Evolutionary conservation across 2,797 vertebrate genomes (phyloP), one percentile per base, ranked within the genome.

Genomic region (Pseudomugil tenellus): DNA sequence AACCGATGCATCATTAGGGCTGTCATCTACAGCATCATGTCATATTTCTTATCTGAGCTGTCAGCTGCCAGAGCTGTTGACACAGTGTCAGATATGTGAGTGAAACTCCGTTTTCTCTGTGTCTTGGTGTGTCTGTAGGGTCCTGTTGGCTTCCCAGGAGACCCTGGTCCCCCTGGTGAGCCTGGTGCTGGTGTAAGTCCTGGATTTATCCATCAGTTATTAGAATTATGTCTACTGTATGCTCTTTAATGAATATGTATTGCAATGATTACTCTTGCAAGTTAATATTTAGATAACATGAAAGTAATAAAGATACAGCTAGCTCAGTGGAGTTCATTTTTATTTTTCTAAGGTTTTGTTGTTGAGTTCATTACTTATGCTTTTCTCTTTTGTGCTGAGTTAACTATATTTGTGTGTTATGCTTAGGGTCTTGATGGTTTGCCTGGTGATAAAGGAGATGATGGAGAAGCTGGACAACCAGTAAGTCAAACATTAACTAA

Each of bases 141-240:
- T 64, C 98, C 97, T 12, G 96, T 96, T 59, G 98, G 98, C 49
- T 99, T 99, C 92, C 97, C 98, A 71, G 98, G 98, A 94, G 98
- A 99, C 88, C 95, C 97, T n/a, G 98, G 98, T 77, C 97, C 98
- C 25, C 96, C 98, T 76, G 98, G 98, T 53, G 98, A 99, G 81
- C 92, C 98, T 60, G 98, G 98, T 37, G 94, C 94, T 79, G 92
- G 88, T 89, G 98, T 99, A 95, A 97, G 98, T 98, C 79, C 9
- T 76, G 12, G 25, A 67, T 64, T 74, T 69, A 67, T 70, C n/a
- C 41, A 25, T 70, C 11, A n/a, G 6, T 63, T 31, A 51, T 25
- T 41, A 39, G 1, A 9, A 52, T 63, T 41, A 19, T 58, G 3
- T 67, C 70, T 43, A 37, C 32, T 3, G 25, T 63, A 13, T 60